Base-by-base conservation (phyloP, 2,888 invertebrate species). In the Danaus chrysippus region DNA sequence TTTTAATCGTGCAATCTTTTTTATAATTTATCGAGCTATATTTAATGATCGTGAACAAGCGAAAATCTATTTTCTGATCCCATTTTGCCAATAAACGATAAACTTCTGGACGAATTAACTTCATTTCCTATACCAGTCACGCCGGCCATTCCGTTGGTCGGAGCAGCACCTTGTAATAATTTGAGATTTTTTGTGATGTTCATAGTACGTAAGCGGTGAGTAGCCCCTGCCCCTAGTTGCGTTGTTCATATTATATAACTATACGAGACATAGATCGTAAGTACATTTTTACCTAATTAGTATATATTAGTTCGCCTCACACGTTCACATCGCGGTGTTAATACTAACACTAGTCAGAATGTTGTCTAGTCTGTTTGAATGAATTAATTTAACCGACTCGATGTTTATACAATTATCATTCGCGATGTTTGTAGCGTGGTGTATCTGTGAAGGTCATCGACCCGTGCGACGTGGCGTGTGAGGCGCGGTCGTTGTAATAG, bases 221-320 rank as follows among this genome's bases (percentile, higher is more conserved):
- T 87, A 87, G 85, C 55, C 69, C 73, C 75, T 89, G 85, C 55
- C 69, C 73, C 75, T 89, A 88, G 87, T 83, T 86, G 80, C 73
- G 81, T 87, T 88, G 88, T 87, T 89, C 82, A 84, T 81, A 83
- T 78, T 78, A 79, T 86, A 83, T 77, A 81, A 81, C 78, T 80
- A 79, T 81, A 84, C 76, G 81, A 76, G 75, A 77, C 23, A 74
- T 86, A 86, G 82, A 65, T 71, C 67, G 65, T 86, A 85, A 84
- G 85, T 84, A 83, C 79, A 82, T 87, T 83, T 83, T 78, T 86
- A 86, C 81, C 74, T 87, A 86, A 81, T 83, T 87, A 88, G 87
- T 81, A 68, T 81, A 75, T 76, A 80, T 80, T 83, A 85, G 82
- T 72, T 72, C 73, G 71, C 81, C 85, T 82, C 87, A 82, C 87